phyloP scores from a whole-genome alignment of 2,113 vertebrate genomes.

The Zosterops hypoxanthus region DNA sequence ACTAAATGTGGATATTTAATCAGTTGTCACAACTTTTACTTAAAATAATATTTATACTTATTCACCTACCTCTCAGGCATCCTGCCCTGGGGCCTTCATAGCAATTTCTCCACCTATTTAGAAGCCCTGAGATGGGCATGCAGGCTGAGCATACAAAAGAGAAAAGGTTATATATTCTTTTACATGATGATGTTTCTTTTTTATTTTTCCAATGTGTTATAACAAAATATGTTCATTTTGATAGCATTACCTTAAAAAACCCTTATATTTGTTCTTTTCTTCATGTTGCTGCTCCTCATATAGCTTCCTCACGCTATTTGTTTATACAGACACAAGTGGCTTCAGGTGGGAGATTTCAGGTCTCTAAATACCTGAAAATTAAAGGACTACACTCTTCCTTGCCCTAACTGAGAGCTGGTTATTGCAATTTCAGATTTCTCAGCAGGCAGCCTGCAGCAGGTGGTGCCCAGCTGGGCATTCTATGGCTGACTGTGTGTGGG shows the following conservation, averaged over 20 bases:
- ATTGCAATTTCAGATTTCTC: not conserved
- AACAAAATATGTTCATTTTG: not conserved
- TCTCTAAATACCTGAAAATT: not conserved
- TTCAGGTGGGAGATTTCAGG: not conserved
- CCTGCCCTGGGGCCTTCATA: not conserved
- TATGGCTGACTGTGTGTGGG: not conserved
- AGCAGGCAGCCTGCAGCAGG: not conserved
- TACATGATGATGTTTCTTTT: not conserved
- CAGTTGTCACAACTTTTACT: not conserved
- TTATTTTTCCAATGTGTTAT: not conserved
- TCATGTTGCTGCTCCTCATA: no score
- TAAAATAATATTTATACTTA: not conserved
- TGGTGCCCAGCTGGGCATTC: not conserved
- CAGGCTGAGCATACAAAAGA: not conserved
- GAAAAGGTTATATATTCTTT: not conserved
- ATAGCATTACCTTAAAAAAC: not conserved
- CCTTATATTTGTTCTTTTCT: no score
- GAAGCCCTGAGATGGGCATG: not conserved
- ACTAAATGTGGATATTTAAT: not conserved
- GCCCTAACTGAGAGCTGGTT: not conserved
- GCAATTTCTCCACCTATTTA: not conserved
- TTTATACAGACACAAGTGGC: not conserved
- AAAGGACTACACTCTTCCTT: not conserved
- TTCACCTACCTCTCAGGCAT: not conserved
- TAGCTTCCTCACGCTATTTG: no score